phyloP scores from a whole-genome alignment of 1,140 invertebrate genomes.

The Atta cephalotes region DNA sequence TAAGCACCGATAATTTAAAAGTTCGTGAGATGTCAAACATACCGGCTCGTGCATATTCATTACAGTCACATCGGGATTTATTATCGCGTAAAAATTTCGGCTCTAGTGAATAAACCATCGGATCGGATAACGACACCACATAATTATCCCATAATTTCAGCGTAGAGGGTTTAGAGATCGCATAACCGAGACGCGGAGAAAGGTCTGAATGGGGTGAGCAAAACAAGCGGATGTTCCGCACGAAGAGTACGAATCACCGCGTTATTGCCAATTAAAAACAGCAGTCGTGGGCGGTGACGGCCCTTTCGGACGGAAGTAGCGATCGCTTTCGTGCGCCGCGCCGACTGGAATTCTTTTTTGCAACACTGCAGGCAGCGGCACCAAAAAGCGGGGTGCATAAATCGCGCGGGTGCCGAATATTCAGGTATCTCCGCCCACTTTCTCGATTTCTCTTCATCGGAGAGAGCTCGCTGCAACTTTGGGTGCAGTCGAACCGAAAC shows the following conservation, averaged over 20 bases:
- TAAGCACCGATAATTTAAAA: constrained; percentile 31
- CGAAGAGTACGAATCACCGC: constrained; percentile 30
- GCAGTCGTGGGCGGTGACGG: background rate
- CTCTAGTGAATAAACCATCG: constrained; percentile 31
- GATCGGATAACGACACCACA: constrained; percentile 41
- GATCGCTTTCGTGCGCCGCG: constrained; percentile 64
- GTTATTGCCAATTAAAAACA: constrained; percentile 54
- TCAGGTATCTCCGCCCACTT: constrained; percentile 1
- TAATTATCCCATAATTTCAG: constrained; percentile 58
- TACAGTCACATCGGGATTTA: constrained; percentile 29
- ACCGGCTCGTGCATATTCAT: background rate
- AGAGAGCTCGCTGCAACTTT: constrained; percentile 44
- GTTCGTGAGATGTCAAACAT: constrained; percentile 5
- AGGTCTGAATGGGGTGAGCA: constrained; percentile 1
- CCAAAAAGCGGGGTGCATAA: constrained; percentile 70
- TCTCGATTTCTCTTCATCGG: constrained; percentile 27
- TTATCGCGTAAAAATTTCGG: constrained; percentile 49
- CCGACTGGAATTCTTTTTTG: constrained; percentile 55
- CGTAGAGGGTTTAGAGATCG: constrained; percentile 4
- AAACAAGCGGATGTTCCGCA: constrained; percentile 1
- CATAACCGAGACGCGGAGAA: background rate
- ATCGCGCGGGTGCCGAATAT: constrained; percentile 72
- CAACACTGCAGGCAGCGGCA: background rate
- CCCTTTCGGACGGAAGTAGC: background rate
- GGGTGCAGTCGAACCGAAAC: constrained; percentile 30